Conservation (phyloP, 2,113 vertebrate species). For the Leucoraja erinaceus region DNA sequence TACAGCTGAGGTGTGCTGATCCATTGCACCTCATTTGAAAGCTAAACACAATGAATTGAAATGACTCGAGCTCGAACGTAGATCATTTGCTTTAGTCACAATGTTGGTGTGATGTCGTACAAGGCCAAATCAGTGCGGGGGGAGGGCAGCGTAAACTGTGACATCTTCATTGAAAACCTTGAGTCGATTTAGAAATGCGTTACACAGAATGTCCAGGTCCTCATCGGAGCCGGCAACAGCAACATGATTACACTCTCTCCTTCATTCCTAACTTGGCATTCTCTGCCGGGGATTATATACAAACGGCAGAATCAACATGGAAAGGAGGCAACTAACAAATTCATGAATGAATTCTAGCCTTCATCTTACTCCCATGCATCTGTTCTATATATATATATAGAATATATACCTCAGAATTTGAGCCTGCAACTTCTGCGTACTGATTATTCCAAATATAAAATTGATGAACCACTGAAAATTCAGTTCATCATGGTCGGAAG, state of each 20-base stretch:
- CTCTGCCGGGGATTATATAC: background rate
- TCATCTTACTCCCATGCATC: background rate
- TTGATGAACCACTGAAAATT: too few relatives aligned
- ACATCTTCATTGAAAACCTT: background rate
- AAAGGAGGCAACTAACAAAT: background rate
- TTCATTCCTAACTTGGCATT: background rate
- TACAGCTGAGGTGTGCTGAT: background rate
- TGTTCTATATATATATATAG: background rate
- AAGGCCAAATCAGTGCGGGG: background rate
- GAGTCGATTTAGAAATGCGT: background rate
- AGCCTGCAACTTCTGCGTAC: background rate
- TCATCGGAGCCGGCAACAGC: background rate
- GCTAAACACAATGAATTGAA: background rate
- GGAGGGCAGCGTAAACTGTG: background rate
- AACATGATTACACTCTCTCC: background rate
- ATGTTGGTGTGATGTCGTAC: conserved; percentile 28
- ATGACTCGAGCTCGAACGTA: background rate
- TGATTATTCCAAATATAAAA: background rate
- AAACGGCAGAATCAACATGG: background rate
- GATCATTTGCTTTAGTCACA: background rate
- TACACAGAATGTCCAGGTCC: background rate
- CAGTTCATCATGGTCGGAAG: too few relatives aligned
- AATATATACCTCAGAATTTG: too few relatives aligned
- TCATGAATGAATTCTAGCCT: background rate
- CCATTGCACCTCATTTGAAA: background rate